A percentile compares a stretch with the other conserved stretches of the same genome.
Evolutionary conservation across 2,797 vertebrate genomes (phyloP).

Genomic region (Typhlichthys eigenmanni): DNA sequence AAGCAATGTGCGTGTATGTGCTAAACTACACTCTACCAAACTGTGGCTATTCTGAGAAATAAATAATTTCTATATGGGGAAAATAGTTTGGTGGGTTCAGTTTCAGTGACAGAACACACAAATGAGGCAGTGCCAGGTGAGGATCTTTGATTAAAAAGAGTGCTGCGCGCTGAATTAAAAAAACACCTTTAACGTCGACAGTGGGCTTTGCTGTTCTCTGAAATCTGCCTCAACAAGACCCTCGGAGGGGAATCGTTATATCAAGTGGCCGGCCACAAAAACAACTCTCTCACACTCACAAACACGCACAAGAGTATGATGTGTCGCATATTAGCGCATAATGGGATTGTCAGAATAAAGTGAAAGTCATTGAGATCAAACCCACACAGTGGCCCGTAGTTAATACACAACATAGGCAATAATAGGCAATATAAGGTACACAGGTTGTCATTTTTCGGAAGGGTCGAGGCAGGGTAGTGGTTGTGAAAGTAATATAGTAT

Average conservation of each 20-base stretch:
- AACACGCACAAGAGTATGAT: slow-evolving; percentile 44
- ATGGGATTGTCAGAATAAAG: slow-evolving; percentile 66
- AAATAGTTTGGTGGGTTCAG: slow-evolving; percentile 21
- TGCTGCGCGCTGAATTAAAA: slow-evolving; percentile 60
- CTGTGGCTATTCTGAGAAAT: slow-evolving; percentile 60
- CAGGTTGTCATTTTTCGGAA: no score
- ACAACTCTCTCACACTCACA: slow-evolving; percentile 29
- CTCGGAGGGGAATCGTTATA: slow-evolving; percentile 60
- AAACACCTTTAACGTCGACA: slow-evolving; percentile 62
- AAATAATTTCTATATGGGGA: slow-evolving; percentile 50
- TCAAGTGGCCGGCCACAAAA: slow-evolving; percentile 67
- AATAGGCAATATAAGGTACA: slow-evolving; percentile 51
- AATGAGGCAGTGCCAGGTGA: slow-evolving; percentile 65
- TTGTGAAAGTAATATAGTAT: no score
- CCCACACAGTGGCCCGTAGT: slow-evolving; percentile 59
- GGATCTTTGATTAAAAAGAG: slow-evolving; percentile 64
- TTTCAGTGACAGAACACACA: slow-evolving; percentile 42
- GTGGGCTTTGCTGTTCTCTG: slow-evolving; percentile 54
- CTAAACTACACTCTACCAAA: slow-evolving; percentile 18
- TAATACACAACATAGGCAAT: slow-evolving; percentile 68
- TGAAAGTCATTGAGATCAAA: slow-evolving; percentile 64
- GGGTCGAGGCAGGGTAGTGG: no score
- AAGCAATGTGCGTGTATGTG: slow-evolving; percentile 11
- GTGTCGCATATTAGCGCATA: slow-evolving; percentile 72
- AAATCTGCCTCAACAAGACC: slow-evolving; percentile 63